Percentiles rank a stretch among this genome's conserved stretches.
Conservation (phyloP, 2,113 vertebrate species). For the Semnopithecus entellus region DNA sequence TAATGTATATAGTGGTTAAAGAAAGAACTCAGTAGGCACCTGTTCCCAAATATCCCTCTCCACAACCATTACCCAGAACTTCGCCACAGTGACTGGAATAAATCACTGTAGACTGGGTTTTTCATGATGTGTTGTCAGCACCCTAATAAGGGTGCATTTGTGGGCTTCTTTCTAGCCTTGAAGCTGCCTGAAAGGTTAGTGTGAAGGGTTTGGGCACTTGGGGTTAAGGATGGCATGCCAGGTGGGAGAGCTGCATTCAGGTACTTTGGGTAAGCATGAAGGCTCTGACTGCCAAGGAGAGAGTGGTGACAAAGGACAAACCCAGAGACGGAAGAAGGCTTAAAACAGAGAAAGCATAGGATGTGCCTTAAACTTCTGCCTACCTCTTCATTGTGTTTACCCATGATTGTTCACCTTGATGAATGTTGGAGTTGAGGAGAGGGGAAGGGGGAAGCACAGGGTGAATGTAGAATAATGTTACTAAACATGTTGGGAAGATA, state of each 20-base stretch:
- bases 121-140: neutral
- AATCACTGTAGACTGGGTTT: neutral
- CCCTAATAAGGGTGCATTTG: neutral
- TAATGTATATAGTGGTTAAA: neutral
- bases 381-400: neutral
- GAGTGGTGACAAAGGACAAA: neutral
- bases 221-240: neutral
- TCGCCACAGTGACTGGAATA: neutral
- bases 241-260: neutral
- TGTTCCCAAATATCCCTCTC: neutral
- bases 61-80: conserved; percentile 17
- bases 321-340: neutral
- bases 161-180: neutral
- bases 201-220: neutral
- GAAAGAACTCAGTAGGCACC: neutral
- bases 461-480: neutral
- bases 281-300: neutral
- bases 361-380: neutral
- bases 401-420: neutral
- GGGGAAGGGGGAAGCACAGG: neutral
- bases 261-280: neutral
- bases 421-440: neutral
- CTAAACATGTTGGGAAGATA: conserved; percentile 5
- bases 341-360: neutral
- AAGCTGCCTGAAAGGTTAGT: neutral